Conservation (phyloP, 2,888 invertebrate genomes). For the Idaea straminata region DNA sequence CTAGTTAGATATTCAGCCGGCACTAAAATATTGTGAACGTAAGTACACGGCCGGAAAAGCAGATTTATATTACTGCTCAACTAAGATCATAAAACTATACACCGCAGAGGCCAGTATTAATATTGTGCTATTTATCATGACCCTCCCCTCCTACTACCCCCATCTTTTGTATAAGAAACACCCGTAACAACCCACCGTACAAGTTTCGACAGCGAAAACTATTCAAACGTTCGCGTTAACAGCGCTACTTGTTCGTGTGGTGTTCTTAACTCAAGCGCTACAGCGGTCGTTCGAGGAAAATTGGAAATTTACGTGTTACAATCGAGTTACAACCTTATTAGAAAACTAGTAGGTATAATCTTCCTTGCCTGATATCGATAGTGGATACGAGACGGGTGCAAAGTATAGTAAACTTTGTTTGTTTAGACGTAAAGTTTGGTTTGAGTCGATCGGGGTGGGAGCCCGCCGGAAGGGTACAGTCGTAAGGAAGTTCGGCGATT, state of each 20-base stretch:
- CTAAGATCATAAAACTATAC: conserved; percentile 80
- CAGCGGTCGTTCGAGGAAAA: conserved; percentile 73
- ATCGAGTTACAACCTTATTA: conserved; percentile 42
- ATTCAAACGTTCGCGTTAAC: conserved; percentile 73
- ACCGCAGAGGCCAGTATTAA: conserved; percentile 71
- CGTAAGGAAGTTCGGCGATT: conserved; percentile 80
- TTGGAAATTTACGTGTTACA: conserved; percentile 56
- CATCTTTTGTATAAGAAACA: conserved; percentile 77
- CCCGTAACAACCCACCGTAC: conserved; percentile 66
- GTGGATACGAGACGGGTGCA: conserved; percentile 29
- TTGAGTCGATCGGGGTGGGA: conserved; percentile 40
- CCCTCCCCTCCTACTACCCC: conserved; percentile 48
- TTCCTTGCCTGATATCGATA: conserved; percentile 41
- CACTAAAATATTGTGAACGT: conserved; percentile 47
- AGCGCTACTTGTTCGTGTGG: conserved; percentile 70
- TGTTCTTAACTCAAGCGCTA: conserved; percentile 77
- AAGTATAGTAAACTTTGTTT: conserved; percentile 43
- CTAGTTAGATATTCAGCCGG: conserved; percentile 28
- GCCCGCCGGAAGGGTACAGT: conserved; percentile 76
- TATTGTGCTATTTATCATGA: conserved; percentile 76
- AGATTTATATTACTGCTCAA: conserved; percentile 77
- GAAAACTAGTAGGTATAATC: conserved; percentile 36
- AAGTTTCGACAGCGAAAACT: conserved; percentile 74
- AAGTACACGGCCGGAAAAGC: conserved; percentile 63
- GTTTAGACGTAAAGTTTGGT: conserved; percentile 46